Conservation (phyloP, 2,888 invertebrate species). For the Eilema caniola region DNA sequence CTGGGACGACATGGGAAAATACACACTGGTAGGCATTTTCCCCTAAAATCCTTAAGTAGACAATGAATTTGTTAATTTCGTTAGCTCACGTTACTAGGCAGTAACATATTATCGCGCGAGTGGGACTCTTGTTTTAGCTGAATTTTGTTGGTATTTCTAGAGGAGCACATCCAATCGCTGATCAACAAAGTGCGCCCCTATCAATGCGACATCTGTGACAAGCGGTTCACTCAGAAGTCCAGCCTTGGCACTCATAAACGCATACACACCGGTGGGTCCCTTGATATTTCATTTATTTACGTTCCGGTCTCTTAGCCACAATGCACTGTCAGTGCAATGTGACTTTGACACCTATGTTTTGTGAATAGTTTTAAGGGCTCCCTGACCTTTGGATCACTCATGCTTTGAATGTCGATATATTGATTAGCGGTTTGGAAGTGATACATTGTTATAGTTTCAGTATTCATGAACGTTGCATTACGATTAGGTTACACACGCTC, state of each 20-base stretch:
- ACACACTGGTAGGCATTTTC: conserved; percentile 89
- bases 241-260: conserved; percentile 94
- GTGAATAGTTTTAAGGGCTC: conserved; percentile 87
- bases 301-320: conserved; percentile 83
- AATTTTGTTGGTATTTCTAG: conserved; percentile 87
- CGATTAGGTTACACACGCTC: conserved; percentile 80
- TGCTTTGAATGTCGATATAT: conserved; percentile 41
- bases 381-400: conserved; percentile 57
- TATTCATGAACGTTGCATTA: conserved; percentile 33
- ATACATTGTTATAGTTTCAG: conserved; percentile 40
- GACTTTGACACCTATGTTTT: conserved; percentile 83
- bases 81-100: conserved; percentile 80
- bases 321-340: conserved; percentile 64
- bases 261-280: conserved; percentile 91
- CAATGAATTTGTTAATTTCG: conserved; percentile 77
- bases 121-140: conserved; percentile 81
- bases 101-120: conserved; percentile 68
- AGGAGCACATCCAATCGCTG: conserved; percentile 88
- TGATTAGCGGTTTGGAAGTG: conserved; percentile 72
- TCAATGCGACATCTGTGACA: conserved; percentile 92
- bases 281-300: conserved; percentile 80
- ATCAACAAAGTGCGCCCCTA: conserved; percentile 88
- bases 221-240: conserved; percentile 94
- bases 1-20: conserved; percentile 91
- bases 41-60: conserved; percentile 86